phyloP scores from a whole-genome alignment of 2,888 invertebrate genomes.

The Drosophila ustulata region DNA sequence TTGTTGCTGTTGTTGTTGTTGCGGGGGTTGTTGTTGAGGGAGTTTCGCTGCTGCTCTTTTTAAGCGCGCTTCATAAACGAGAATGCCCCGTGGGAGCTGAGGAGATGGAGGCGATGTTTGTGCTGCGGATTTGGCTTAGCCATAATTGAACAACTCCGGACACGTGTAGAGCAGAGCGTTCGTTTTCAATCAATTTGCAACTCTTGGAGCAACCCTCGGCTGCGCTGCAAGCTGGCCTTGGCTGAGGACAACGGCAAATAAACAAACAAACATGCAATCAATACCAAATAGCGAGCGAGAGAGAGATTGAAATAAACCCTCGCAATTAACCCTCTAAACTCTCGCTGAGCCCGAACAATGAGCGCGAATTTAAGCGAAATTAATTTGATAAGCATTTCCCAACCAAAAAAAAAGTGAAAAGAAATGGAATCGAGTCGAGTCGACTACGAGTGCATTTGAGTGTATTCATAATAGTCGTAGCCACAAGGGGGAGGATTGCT shows the following conservation, averaged over 20 bases:
- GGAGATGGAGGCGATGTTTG: constrained; percentile 57
- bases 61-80: constrained; percentile 13
- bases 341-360: constrained; percentile 58
- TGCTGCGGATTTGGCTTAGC: constrained; percentile 81
- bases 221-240: constrained; percentile 17
- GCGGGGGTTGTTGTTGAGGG: constrained; percentile 16
- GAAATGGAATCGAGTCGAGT: constrained; percentile 14
- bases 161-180: constrained; percentile 70
- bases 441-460: neutral
- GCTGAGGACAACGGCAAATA: constrained; percentile 25
- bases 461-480: neutral
- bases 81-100: neutral
- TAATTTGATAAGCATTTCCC: constrained; percentile 78
- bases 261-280: constrained; percentile 60
- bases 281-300: constrained; percentile 10
- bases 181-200: constrained; percentile 62
- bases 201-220: constrained; percentile 63
- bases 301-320: constrained; percentile 47
- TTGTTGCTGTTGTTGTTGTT: neutral
- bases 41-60: constrained; percentile 31
- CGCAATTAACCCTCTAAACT: constrained; percentile 72
- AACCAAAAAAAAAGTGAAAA: constrained; percentile 33
- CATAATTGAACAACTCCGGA: constrained; percentile 78
- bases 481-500: neutral
- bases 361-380: constrained; percentile 75